These are phyloP conservation scores for Selenia dentaria DNA, from an alignment of 2,888 invertebrate species.

Conservation along the genomic window DNA sequence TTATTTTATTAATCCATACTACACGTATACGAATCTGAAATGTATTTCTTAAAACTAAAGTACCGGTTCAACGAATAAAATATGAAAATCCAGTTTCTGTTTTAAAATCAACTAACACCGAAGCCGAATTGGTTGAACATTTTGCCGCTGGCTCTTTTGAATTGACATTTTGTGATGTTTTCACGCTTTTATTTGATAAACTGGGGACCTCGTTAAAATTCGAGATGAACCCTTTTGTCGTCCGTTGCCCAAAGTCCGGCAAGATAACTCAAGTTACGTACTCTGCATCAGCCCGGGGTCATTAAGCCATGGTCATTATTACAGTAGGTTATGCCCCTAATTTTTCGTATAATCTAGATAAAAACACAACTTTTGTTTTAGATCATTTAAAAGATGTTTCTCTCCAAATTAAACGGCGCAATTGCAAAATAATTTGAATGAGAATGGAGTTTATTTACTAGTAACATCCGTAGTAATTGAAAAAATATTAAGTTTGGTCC, in stretches of 20 bases:
- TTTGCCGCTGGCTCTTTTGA: neutral
- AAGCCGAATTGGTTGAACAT: neutral
- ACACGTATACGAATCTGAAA: too few species aligned
- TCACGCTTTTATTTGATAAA: constrained; percentile 4
- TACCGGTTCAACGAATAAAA: too few species aligned
- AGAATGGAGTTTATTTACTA: neutral
- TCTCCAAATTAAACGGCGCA: neutral
- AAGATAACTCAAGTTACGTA: constrained; percentile 23
- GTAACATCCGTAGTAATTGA: too few species aligned
- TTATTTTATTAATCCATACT: too few species aligned
- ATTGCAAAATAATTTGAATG: neutral
- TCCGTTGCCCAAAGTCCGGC: constrained; percentile 22
- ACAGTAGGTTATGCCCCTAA: constrained; percentile 1
- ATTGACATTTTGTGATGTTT: neutral
- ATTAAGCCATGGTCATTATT: too few species aligned
- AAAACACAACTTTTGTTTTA: constrained; percentile 4
- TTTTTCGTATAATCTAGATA: constrained; percentile 4
- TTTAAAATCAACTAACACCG: neutral
- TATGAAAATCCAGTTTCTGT: neutral
- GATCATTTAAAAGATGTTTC: neutral
- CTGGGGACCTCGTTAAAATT: constrained; percentile 23
- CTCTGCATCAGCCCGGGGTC: constrained; percentile 7
- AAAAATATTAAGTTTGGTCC: too few species aligned
- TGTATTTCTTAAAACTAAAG: too few species aligned
- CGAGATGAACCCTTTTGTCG: constrained; percentile 24